phyloP scores from a whole-genome alignment of 2,888 invertebrate genomes.

The Meandrusa payeni region DNA sequence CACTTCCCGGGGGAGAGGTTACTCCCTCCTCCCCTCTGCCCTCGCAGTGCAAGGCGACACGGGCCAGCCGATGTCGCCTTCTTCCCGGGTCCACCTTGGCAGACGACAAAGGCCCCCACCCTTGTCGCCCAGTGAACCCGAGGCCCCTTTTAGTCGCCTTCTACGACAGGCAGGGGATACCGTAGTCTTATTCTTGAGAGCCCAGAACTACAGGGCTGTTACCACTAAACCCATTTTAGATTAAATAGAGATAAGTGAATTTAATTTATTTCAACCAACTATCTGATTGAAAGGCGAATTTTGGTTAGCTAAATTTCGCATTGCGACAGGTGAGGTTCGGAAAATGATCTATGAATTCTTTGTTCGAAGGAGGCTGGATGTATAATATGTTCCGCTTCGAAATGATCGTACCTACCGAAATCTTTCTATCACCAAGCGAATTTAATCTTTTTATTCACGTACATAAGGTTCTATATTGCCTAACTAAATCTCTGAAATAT shows the following conservation, averaged over 20 bases:
- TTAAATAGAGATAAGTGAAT: background rate
- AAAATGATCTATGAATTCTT: conserved; percentile 18
- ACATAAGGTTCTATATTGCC: background rate
- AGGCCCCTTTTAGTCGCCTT: no score
- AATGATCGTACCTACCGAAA: conserved; percentile 9
- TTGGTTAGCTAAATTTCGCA: conserved; percentile 9
- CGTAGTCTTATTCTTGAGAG: no score
- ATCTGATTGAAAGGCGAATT: background rate
- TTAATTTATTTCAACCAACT: background rate
- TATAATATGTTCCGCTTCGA: conserved; percentile 8
- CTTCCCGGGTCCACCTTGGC: no score
- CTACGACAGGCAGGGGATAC: no score
- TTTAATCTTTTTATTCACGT: background rate
- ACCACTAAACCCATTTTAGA: no score
- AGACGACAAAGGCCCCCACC: no score
- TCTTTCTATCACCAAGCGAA: background rate
- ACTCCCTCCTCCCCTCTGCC: no score
- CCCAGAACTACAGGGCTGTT: no score
- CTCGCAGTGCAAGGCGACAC: no score
- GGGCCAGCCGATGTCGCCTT: no score
- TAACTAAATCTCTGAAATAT: background rate
- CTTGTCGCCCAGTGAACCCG: no score
- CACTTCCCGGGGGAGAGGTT: no score
- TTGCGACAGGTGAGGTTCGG: conserved; percentile 12
- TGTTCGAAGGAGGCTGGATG: conserved; percentile 5